Base-by-base conservation (phyloP, 2,797 vertebrate genomes). In the Chiroxiphia lanceolata region DNA sequence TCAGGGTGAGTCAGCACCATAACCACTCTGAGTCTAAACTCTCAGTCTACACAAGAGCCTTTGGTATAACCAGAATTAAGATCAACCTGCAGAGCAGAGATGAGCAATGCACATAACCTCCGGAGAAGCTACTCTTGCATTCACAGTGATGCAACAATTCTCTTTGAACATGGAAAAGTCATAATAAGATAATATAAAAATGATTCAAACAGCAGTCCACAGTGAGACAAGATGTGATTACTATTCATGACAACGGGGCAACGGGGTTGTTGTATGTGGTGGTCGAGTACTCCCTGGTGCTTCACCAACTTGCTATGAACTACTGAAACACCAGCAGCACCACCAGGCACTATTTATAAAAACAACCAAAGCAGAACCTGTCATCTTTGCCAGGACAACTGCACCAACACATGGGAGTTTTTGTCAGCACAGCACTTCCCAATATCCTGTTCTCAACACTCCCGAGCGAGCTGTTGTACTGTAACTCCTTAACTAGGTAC, bases 301-400 rank as follows among this genome's bases (percentile, higher is more conserved):
- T 82, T 63, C 65, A 34, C 16, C 60, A 87, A 59, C 67, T 89
- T 61, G 34, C 34, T 71, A 5, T 15, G 13, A 83, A 20, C 21
- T 36, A 33, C 36, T 80, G 33, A 44, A 91, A 78, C 34, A 68
- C 0, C 4, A 87, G 69, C 61, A 94, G 65, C 61, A 85, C 14
- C 51, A 80, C 6, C 57, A 94, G 87, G 47, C 14, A 10, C 50
- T 77, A 22, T 40, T 75, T 69, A 69, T 59, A 79, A 68, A 77
- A 36, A 47, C 19, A 78, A 20, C 69, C 82, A 20, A 72, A 93
- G 51, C 15, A 87, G 71, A 83, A 78, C 23, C 7, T 47, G 64
- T 27, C 60, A 34, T 18, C 64, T 87, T 47, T 51, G 54, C 63
- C 90, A 84, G 80, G 64, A 83, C 57, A 89, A 93, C 47, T 51